These are phyloP conservation scores for Oxyura jamaicensis DNA, from an alignment of 2,113 vertebrate species.

Conservation along the genomic window DNA sequence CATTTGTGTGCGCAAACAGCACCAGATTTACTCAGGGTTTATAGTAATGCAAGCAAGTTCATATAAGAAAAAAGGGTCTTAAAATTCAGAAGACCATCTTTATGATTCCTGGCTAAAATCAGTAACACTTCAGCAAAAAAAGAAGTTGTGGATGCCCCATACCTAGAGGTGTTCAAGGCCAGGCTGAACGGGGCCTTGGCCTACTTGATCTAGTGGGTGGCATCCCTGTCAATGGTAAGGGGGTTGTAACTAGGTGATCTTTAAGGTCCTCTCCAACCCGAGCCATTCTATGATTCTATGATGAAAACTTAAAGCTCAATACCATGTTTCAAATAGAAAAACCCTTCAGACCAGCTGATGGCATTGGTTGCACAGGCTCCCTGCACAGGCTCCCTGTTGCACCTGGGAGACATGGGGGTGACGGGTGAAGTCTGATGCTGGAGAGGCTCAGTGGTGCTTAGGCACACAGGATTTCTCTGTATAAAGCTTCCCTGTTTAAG, in stretches of 20 bases:
- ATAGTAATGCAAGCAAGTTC: neutral
- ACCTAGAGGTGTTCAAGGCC: too few relatives aligned
- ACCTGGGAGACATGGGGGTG: accelerated
- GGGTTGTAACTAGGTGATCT: too few relatives aligned
- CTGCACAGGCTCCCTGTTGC: neutral
- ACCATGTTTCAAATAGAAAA: neutral
- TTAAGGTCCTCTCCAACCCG: too few relatives aligned
- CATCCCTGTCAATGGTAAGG: too few relatives aligned
- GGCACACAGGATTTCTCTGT: neutral
- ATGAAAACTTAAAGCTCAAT: neutral
- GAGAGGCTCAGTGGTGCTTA: neutral
- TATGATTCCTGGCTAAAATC: neutral
- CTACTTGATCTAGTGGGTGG: too few relatives aligned
- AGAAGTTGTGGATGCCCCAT: too few relatives aligned
- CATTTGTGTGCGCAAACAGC: accelerated
- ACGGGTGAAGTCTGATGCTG: neutral
- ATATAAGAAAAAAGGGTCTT: neutral
- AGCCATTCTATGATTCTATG: too few relatives aligned
- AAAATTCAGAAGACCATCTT: neutral
- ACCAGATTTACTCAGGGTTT: neutral
- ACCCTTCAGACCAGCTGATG: neutral
- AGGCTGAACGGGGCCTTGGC: too few relatives aligned
- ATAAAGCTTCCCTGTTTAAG: neutral
- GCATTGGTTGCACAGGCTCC: accelerated
- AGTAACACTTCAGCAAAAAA: neutral